Evolutionary conservation across 2,888 invertebrate genomes (phyloP), one percentile per base, ranked within the genome.

Genomic region (Eremobia ochroleuca): DNA sequence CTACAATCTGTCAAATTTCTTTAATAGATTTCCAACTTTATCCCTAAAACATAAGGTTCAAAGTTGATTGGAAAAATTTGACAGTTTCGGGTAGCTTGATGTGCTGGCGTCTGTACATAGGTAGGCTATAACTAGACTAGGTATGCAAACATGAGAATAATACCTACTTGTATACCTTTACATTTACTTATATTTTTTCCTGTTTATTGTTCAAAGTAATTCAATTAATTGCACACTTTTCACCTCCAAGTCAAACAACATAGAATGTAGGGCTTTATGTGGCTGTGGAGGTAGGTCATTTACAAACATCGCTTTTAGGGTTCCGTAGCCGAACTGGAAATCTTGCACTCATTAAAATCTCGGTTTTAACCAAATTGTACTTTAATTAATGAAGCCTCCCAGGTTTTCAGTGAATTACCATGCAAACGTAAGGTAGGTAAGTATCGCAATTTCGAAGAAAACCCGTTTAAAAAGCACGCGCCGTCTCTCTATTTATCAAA

Each of bases 111-210:
- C n/a, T n/a, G n/a, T n/a, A n/a, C 46, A 18, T 21, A 46, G 18
- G 4, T 46, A 46, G 18, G 4, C 18, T 58, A 6, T 64, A 18
- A 40, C 18, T 65, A 40, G n/a, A 2, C 4, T 65, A 69, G 9
- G 15, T 31, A 59, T 28, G 28, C 21, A 62, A 21, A 46, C n/a
- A 46, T 49, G 49, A 49, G 49, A 49, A 49, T 34, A 4, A 34
- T 13, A 62, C 25, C 34, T 55, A 25, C 3, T 34, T 61, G 28
- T 21, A 28, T 62, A 62, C 1, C 40, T 49, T 61, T 62, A 21
- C 5, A 62, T 46, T 28, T 34, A n/a, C n/a, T 52, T 40, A 62
- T 28, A 40, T n/a, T 65, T 74, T 74, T 74, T 74, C 76, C 74
- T 76, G 74, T 58, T 73, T 43, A 55, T 34, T 55, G 18, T 55